These are phyloP conservation scores for Bagarius yarrelli DNA, from an alignment of 2,113 vertebrate genomes.

Conservation along the genomic window DNA sequence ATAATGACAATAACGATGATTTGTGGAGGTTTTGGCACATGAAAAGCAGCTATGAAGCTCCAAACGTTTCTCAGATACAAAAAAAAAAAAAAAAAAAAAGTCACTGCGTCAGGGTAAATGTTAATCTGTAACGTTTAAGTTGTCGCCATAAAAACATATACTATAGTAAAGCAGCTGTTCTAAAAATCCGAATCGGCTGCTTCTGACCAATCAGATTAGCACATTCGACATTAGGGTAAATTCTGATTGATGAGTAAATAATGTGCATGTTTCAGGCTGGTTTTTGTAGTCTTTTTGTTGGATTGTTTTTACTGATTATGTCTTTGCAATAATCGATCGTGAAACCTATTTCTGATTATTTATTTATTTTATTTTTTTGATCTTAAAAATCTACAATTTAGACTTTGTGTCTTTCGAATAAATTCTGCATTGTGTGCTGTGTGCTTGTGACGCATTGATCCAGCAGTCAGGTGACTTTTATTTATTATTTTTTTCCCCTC, in stretches of 20 bases:
- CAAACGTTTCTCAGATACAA: too few relatives aligned
- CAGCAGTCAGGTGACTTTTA: not conserved
- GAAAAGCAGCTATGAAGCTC: too few relatives aligned
- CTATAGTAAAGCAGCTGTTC: not conserved
- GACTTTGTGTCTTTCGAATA: not conserved
- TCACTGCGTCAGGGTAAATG: too few relatives aligned
- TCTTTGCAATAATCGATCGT: not conserved
- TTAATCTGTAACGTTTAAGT: not conserved
- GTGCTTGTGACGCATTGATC: not conserved
- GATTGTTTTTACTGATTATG: conserved; percentile 6
- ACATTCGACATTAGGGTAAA: too few relatives aligned
- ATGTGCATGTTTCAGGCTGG: not conserved
- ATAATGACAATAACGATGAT: too few relatives aligned
- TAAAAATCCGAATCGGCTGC: not conserved
- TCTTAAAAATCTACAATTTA: not conserved
- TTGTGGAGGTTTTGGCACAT: too few relatives aligned
- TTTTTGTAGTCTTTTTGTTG: not conserved
- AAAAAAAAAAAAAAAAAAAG: too few relatives aligned
- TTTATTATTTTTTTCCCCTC: not conserved
- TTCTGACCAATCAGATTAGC: not conserved
- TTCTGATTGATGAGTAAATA: not conserved
- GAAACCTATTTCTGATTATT: not conserved
- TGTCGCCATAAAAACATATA: not conserved
- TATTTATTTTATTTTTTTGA: too few relatives aligned
- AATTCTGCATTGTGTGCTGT: not conserved